Evolutionary conservation across 2,113 vertebrate species (phyloP), one percentile per base, ranked within the genome.

Genomic region (Toxotes chatareus): DNA sequence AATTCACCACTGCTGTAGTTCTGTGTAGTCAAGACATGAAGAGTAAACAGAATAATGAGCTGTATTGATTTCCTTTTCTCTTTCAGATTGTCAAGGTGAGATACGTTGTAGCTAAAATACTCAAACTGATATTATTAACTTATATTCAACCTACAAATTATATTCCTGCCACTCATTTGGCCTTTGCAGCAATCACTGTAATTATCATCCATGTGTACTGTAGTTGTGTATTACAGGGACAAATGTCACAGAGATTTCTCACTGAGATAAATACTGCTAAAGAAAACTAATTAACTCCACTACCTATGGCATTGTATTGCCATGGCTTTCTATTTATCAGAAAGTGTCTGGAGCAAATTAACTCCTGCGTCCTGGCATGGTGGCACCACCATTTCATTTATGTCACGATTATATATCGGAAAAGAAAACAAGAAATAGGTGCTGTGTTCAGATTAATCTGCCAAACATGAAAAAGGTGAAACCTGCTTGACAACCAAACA

Each of bases 281-380:
- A 86, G 80, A 63, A 89, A 86, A 81, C 66, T 42, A 89, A 94
- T 93, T 89, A 88, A 90, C 64, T 78, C 46, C 36, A 21, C 38
- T 56, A 85, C 78, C 73, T 80, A 70, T 85, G 62, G 49, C 71
- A 84, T 74, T 81, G 57, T 78, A 65, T 79, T 11, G 7, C 46
- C 7, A 16, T 1, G 21, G 21, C 44, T 66, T 60, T 71, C 36
- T 3, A 17, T 72, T 19, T 42, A 62, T 84, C 46, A 76, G 80
- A 79, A 67, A 27, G 32, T 49, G 73, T 77, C 53, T 56, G 40
- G 47, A 63, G 51, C 70, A 77, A 68, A 86, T 86, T n/a, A 82
- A 61, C 0, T 11, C 19, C 49, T 19, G 63, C 27, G 23, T 59
- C 51, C 7, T 49, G 47, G 60, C 57, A 44, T 7, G 14, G 34